Conservation (phyloP, 2,888 invertebrate species). For the Drosophila siamana region DNA sequence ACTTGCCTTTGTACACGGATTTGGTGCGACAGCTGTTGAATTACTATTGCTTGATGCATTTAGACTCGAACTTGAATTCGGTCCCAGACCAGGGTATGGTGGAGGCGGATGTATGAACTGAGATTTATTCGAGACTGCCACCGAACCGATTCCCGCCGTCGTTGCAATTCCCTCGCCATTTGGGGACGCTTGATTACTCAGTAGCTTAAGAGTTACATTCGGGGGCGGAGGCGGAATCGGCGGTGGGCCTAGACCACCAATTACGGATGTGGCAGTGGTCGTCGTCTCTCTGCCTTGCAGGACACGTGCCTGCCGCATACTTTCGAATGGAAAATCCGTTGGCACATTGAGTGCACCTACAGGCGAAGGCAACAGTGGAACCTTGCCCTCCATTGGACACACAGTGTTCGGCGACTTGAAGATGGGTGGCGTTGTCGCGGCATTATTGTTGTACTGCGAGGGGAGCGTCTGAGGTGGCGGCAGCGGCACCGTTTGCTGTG, state of each 20-base stretch:
- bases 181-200: conserved; percentile 72
- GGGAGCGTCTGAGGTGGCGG: conserved; percentile 54
- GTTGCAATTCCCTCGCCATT: conserved; percentile 67
- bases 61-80: conserved; percentile 43
- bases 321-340: conserved; percentile 93
- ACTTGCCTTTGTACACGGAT: conserved; percentile 34
- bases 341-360: conserved; percentile 84
- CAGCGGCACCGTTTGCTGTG: conserved; percentile 55
- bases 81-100: conserved; percentile 82
- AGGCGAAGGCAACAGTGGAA: conserved; percentile 86
- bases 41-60: conserved; percentile 38
- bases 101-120: conserved; percentile 84
- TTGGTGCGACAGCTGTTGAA: conserved; percentile 38
- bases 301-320: conserved; percentile 95
- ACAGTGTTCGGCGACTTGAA: conserved; percentile 95
- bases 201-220: conserved; percentile 79
- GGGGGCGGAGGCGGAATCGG: conserved; percentile 59
- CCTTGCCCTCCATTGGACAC: conserved; percentile 93
- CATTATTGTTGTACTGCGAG: conserved; percentile 54
- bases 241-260: conserved; percentile 57
- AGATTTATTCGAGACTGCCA: conserved; percentile 69
- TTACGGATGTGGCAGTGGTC: conserved; percentile 72
- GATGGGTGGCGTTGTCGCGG: conserved; percentile 73
- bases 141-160: conserved; percentile 42
- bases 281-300: conserved; percentile 90